Percentiles rank a stretch among this genome's conserved stretches.
Conservation (phyloP, 1,140 invertebrate genomes). For the Leptinotarsa defecta region DNA sequence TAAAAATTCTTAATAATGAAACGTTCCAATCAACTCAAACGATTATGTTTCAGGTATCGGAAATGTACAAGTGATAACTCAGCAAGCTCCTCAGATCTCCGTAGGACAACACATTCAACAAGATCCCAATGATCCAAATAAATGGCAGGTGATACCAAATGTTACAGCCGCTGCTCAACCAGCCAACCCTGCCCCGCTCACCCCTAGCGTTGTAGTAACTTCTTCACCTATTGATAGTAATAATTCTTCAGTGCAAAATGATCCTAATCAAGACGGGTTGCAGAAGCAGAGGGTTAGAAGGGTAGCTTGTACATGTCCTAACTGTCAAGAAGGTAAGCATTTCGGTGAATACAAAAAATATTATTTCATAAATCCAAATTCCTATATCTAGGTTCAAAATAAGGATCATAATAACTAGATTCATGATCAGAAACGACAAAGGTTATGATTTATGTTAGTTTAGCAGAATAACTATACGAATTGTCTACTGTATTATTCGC, state of each 20-base stretch:
- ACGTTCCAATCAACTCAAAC: too few relatives aligned
- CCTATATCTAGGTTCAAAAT: too few relatives aligned
- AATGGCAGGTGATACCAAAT: slow-evolving; percentile 76
- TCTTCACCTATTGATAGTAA: slow-evolving; percentile 43
- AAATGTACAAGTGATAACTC: slow-evolving; percentile 75
- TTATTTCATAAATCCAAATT: too few relatives aligned
- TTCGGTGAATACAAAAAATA: too few relatives aligned
- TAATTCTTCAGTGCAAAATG: slow-evolving; percentile 30
- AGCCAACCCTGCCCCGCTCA: slow-evolving; percentile 41
- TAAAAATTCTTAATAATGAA: too few relatives aligned
- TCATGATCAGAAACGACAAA: not conserved
- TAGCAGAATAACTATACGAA: too few relatives aligned
- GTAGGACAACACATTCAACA: slow-evolving; percentile 69
- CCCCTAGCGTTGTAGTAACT: slow-evolving; percentile 54
- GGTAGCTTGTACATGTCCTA: slow-evolving; percentile 95
- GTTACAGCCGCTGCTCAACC: slow-evolving; percentile 41
- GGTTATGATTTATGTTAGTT: too few relatives aligned
- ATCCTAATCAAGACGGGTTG: slow-evolving; percentile 43
- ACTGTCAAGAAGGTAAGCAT: slow-evolving; percentile 76
- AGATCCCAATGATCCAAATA: slow-evolving; percentile 76
- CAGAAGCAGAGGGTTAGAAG: slow-evolving; percentile 62
- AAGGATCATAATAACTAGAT: too few relatives aligned
- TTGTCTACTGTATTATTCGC: too few relatives aligned
- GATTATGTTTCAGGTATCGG: slow-evolving; percentile 64
- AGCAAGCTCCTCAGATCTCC: slow-evolving; percentile 55